These are phyloP conservation scores for Excalfactoria chinensis DNA, from an alignment of 2,113 vertebrate species.

Conservation along the genomic window DNA sequence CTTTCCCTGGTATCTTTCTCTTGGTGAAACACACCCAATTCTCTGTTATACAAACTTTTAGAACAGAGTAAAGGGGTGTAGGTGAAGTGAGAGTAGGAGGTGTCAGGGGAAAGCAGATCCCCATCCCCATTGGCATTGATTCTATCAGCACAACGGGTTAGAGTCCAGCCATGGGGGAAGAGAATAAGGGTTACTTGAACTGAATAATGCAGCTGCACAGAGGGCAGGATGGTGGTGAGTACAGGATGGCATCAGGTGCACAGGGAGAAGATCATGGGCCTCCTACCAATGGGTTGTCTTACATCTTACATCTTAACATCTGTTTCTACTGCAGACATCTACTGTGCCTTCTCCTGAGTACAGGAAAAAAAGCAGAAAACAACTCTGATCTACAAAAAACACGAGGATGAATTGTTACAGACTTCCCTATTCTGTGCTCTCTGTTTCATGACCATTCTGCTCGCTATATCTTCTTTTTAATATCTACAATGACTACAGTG, in stretches of 20 bases:
- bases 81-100: rapidly evolving
- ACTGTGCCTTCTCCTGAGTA: neutral
- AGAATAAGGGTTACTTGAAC: neutral
- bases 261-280: neutral
- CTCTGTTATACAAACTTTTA: neutral
- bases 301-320: neutral
- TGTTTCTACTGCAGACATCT: neutral
- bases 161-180: neutral
- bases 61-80: rapidly evolving
- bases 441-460: neutral
- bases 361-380: neutral
- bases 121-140: rapidly evolving
- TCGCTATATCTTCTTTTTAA: neutral
- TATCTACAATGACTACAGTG: neutral
- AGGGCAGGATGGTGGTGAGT: neutral
- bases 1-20: rapidly evolving
- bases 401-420: neutral
- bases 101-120: neutral
- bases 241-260: neutral
- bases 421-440: neutral
- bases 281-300: neutral
- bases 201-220: neutral
- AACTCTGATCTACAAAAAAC: neutral
- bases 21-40: neutral
- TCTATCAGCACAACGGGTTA: neutral